Conservation (phyloP, 2,888 invertebrate species). For the Electrophaes corylata region DNA sequence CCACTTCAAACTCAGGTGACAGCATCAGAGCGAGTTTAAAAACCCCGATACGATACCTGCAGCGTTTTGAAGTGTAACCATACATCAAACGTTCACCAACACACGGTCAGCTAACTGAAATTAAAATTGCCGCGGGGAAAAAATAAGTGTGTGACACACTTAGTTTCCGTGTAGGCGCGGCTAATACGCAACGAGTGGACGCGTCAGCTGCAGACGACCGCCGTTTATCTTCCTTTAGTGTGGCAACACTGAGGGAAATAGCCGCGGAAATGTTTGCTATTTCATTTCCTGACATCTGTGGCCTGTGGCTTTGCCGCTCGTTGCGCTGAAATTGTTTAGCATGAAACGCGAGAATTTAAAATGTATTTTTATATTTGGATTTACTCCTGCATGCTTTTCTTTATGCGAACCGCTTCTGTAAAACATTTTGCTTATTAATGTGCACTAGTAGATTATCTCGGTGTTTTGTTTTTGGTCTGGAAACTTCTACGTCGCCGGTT, state of each 20-base stretch:
- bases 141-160: slow-evolving; percentile 79
- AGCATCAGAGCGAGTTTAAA: slow-evolving; percentile 28
- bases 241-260: slow-evolving; percentile 73
- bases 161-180: slow-evolving; percentile 74
- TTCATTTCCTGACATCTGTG: slow-evolving; percentile 60
- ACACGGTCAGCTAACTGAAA: slow-evolving; percentile 76
- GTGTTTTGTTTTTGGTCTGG: slow-evolving; percentile 3
- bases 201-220: slow-evolving; percentile 74
- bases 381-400: slow-evolving; percentile 16
- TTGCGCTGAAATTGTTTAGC: slow-evolving; percentile 37
- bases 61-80: slow-evolving; percentile 59
- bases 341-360: slow-evolving; percentile 40
- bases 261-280: slow-evolving; percentile 74
- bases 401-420: slow-evolving; percentile 27
- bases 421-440: slow-evolving; percentile 14
- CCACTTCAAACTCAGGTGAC: slow-evolving; percentile 26
- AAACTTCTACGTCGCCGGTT: not conserved
- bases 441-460: slow-evolving; percentile 4
- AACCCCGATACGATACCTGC: slow-evolving; percentile 39
- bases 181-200: slow-evolving; percentile 79
- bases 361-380: slow-evolving; percentile 20
- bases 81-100: slow-evolving; percentile 70
- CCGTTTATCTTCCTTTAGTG: slow-evolving; percentile 79
- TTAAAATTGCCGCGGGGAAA: slow-evolving; percentile 79
- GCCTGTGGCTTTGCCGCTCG: slow-evolving; percentile 29